Percentiles rank a stretch among this genome's conserved stretches.
Evolutionary conservation across 1,140 invertebrate genomes (phyloP).

Genomic region (Euglossa dilemma): DNA sequence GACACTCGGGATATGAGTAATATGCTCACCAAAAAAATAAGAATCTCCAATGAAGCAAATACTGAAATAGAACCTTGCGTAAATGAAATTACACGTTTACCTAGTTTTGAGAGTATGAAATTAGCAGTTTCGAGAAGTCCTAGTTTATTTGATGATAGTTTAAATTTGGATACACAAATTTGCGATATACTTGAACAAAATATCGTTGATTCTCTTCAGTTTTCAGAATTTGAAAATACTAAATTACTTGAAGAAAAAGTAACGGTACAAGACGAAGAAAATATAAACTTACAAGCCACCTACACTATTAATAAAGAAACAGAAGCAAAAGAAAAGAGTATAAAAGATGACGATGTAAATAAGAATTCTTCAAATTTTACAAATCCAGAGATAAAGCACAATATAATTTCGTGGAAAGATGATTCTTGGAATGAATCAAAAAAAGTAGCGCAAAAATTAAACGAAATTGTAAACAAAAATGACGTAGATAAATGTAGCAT

Average conservation of each 20-base stretch:
- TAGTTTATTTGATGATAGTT: constrained; percentile 77
- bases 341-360: neutral
- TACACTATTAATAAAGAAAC: neutral
- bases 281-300: neutral
- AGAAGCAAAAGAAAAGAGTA: neutral
- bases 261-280: neutral
- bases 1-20: neutral
- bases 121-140: constrained; percentile 66
- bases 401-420: constrained; percentile 67
- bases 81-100: neutral
- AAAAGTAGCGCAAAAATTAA: constrained; percentile 45
- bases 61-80: neutral
- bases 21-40: constrained; percentile 23
- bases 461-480: constrained; percentile 25
- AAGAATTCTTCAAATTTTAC: neutral
- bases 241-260: constrained; percentile 25
- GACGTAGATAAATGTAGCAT: constrained; percentile 29
- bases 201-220: constrained; percentile 68
- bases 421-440: constrained; percentile 73
- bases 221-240: constrained; percentile 66
- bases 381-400: constrained; percentile 9
- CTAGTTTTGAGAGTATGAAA: constrained; percentile 29
- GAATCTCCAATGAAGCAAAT: neutral
- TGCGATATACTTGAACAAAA: constrained; percentile 78
- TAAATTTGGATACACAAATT: constrained; percentile 77